phyloP scores from a whole-genome alignment of 1,140 invertebrate genomes.

The Trypoxylus dichotomus region DNA sequence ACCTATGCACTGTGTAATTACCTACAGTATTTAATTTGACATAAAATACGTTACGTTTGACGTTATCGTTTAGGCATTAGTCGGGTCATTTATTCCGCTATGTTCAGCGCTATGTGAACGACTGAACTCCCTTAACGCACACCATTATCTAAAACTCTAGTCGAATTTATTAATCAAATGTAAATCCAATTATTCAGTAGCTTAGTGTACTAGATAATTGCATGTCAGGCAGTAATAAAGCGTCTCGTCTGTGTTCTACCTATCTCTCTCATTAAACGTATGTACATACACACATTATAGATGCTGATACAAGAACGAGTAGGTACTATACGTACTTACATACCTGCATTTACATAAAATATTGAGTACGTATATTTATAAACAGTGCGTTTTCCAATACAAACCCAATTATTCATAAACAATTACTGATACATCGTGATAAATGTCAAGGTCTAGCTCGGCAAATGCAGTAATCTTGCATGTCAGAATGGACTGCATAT shows the following conservation, averaged over 20 bases:
- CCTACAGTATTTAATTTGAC: constrained; percentile 9
- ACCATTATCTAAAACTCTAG: constrained; percentile 15
- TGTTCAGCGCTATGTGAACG: not conserved
- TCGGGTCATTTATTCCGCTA: constrained; percentile 3
- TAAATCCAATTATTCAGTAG: constrained; percentile 39
- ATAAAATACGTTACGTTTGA: constrained; percentile 23
- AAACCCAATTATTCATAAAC: constrained; percentile 36
- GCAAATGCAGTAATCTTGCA: constrained; percentile 40
- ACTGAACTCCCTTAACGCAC: constrained; percentile 4
- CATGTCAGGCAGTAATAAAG: constrained; percentile 34
- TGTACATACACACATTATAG: constrained; percentile 29
- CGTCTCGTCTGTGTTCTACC: constrained; percentile 29
- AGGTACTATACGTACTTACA: constrained; percentile 26
- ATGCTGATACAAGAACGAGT: constrained; percentile 27
- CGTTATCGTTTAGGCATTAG: constrained; percentile 15
- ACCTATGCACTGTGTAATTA: not conserved
- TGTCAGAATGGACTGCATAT: constrained; percentile 36
- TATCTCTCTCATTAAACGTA: constrained; percentile 30
- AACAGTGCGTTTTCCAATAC: constrained; percentile 22
- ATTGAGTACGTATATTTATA: not conserved
- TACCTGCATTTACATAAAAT: constrained; percentile 7
- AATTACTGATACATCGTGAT: constrained; percentile 37
- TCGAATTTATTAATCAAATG: constrained; percentile 30
- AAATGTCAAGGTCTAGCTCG: constrained; percentile 39
- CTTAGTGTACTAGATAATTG: constrained; percentile 36